phyloP scores from a whole-genome alignment of 2,888 invertebrate species.

The Drosophila sordidula region DNA sequence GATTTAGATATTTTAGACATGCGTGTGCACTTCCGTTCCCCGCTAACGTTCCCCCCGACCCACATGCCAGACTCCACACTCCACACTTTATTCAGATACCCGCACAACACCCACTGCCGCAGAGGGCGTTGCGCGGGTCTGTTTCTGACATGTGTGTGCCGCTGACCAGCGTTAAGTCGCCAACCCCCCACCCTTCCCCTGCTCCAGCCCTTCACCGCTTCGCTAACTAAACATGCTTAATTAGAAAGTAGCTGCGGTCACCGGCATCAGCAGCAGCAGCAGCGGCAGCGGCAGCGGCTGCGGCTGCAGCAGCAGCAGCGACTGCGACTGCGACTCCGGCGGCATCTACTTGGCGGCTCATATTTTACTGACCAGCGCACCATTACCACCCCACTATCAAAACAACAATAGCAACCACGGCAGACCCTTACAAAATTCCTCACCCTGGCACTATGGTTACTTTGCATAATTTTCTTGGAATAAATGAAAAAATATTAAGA shows the following conservation, averaged over 20 bases:
- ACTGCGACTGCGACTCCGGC: constrained; percentile 8
- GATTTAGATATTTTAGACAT: constrained; percentile 82
- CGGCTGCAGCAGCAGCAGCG: constrained; percentile 13
- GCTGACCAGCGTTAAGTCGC: constrained; percentile 37
- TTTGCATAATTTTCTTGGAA: neutral
- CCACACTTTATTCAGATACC: neutral
- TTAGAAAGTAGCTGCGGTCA: constrained; percentile 80
- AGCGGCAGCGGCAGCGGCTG: constrained; percentile 5
- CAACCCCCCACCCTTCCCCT: constrained; percentile 6
- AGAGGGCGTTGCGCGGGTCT: constrained; percentile 40
- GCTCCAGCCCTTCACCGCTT: constrained; percentile 2
- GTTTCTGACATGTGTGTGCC: constrained; percentile 63
- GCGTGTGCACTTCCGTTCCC: constrained; percentile 61
- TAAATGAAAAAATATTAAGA: neutral
- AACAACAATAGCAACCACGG: neutral
- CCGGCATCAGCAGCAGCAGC: constrained; percentile 15
- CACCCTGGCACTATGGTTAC: neutral
- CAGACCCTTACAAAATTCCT: constrained; percentile 1
- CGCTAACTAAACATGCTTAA: constrained; percentile 81
- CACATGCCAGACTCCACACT: neutral
- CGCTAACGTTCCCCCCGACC: neutral
- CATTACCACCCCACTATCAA: constrained; percentile 5
- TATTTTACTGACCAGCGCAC: constrained; percentile 69
- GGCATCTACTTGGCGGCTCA: constrained; percentile 51
- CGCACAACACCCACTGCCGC: constrained; percentile 7